phyloP scores from a whole-genome alignment of 92 coral and sea anemone species.

The Pocillopora meandrina region DNA sequence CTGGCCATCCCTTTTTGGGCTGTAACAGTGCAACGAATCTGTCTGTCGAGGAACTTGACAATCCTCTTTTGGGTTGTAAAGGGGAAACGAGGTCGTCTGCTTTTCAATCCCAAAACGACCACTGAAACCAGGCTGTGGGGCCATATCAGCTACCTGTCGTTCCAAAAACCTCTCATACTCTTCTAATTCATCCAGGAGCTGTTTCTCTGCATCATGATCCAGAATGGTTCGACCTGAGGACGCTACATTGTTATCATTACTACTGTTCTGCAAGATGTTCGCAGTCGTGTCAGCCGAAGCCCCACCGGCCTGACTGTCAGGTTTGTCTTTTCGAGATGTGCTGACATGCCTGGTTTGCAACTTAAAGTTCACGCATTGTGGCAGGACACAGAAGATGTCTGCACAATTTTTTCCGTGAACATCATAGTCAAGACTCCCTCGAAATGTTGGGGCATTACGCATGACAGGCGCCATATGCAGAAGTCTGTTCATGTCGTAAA shows the following conservation, averaged over 20 bases:
- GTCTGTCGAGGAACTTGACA: background rate
- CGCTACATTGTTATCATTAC: background rate
- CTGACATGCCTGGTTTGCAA: background rate
- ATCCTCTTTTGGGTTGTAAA: background rate
- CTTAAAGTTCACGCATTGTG: conserved; percentile 4
- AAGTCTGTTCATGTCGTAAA: no score
- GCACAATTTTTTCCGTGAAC: background rate
- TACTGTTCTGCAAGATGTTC: background rate
- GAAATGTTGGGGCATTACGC: background rate
- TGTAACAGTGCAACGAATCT: background rate
- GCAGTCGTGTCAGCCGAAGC: background rate
- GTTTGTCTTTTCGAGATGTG: background rate
- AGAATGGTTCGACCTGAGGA: background rate
- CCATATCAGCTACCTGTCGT: background rate
- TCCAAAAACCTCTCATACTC: background rate
- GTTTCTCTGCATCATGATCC: background rate
- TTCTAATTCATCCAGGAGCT: background rate
- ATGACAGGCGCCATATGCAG: no score
- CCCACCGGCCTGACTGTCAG: background rate
- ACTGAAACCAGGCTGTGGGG: background rate
- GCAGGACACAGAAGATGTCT: background rate
- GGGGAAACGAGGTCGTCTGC: background rate
- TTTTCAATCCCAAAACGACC: background rate
- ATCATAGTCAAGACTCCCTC: background rate
- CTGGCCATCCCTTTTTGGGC: no score